Percentiles rank a stretch among this genome's conserved stretches.
Evolutionary conservation across 2,888 invertebrate genomes (phyloP).

Genomic region (Athalia cordata): DNA sequence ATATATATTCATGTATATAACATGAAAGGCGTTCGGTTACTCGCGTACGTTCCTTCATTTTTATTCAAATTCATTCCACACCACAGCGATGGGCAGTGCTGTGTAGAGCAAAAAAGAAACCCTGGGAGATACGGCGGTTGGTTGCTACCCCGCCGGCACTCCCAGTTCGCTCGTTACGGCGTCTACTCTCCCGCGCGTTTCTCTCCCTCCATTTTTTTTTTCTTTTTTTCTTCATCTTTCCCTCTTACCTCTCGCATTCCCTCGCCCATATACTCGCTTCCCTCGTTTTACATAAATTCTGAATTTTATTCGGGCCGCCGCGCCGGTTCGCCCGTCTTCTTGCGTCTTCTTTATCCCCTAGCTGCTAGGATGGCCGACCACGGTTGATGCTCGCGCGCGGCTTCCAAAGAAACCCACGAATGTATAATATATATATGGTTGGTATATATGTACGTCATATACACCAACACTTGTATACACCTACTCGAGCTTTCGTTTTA

Average conservation of each 20-base stretch:
- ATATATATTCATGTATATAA: slow-evolving; percentile 8
- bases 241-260: background rate
- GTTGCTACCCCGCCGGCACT: slow-evolving; percentile 54
- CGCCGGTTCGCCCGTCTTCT: slow-evolving; percentile 49
- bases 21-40: slow-evolving; percentile 10
- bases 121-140: slow-evolving; percentile 29
- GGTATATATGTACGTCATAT: background rate
- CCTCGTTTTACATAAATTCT: slow-evolving; percentile 69
- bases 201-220: background rate
- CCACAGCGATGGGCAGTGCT: background rate
- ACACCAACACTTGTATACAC: background rate
- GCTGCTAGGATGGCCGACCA: background rate
- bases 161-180: slow-evolving; percentile 51
- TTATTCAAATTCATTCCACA: slow-evolving; percentile 42
- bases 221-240: background rate
- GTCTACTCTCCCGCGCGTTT: slow-evolving; percentile 45
- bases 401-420: background rate
- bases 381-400: background rate
- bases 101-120: slow-evolving; percentile 13
- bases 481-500: no score
- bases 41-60: slow-evolving; percentile 14
- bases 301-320: slow-evolving; percentile 67
- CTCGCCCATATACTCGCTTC: slow-evolving; percentile 5
- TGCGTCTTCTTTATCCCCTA: slow-evolving; percentile 53
- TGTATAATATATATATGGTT: background rate